Evolutionary conservation across 2,888 invertebrate species (phyloP), one percentile per base, ranked within the genome.

Genomic region (Bhutanitis thaidina): DNA sequence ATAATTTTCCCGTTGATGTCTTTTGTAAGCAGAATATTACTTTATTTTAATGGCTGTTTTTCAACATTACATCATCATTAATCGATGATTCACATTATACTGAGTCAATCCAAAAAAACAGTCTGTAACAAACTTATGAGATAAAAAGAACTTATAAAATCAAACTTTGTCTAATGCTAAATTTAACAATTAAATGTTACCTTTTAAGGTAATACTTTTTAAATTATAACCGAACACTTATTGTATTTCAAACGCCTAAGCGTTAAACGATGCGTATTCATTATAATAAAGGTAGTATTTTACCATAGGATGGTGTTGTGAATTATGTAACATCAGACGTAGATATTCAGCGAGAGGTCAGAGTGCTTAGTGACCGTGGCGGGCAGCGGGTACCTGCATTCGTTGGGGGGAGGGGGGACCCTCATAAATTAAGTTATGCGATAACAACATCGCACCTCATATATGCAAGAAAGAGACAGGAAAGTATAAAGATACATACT

Each of bases 311-410:
- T 40, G 12, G 20, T 12, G 30, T n/a, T 63, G 67, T 73, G 65
- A 71, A 74, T 80, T 79, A 76, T 79, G 77, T 80, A 79, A 82
- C 68, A 57, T 68, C 60, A 62, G 65, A 64, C 62, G 65, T 70
- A 63, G 72, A 75, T 71, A 71, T 76, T 71, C 70, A 69, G 70
- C 70, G 67, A 80, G 80, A 87, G 87, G 87, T 87, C 84, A 81
- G 76, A 67, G 77, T 80, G 85, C 66, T 74, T 84, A 74, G 77
- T 80, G 85, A 82, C 87, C 85, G 87, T 82, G 80, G 77, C 82
- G 77, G 62, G 61, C 62, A 59, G 73, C 71, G 68, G 74, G 68
- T 61, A 65, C 55, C 40, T 60, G 62, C 57, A 43, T 49, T 46
- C 47, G 56, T 14, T 46, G 36, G 54, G 53, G 13, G 56, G 49